Percentiles rank a stretch among this genome's conserved stretches.
Evolutionary conservation across 2,113 vertebrate species (phyloP).

Genomic region (Anoura caudifer): DNA sequence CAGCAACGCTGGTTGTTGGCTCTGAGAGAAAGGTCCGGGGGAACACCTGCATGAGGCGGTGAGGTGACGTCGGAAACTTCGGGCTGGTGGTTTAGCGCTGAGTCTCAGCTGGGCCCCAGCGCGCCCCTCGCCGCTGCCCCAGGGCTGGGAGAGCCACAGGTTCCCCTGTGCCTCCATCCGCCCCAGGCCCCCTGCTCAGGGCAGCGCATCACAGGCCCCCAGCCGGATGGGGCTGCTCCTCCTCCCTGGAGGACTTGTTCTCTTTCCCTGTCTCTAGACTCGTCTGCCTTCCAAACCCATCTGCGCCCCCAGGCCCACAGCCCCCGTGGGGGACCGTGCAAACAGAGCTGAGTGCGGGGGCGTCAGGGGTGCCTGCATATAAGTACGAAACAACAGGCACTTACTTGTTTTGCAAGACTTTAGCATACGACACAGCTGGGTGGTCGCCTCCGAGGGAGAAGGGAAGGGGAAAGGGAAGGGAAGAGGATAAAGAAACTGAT

Average conservation of each 20-base stretch:
- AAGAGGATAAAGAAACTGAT: neutral
- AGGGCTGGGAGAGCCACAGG: neutral
- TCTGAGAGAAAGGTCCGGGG: neutral
- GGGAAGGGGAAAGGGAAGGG: neutral
- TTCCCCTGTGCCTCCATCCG: too few species aligned
- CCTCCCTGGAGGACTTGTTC: neutral
- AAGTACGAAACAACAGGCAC: neutral
- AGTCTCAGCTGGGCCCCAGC: neutral
- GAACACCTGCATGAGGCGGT: neutral
- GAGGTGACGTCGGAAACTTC: neutral
- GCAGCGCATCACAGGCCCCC: neutral
- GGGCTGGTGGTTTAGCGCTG: neutral
- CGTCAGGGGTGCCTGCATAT: neutral
- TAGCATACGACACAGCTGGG: neutral
- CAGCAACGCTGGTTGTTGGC: neutral
- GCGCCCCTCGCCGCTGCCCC: neutral
- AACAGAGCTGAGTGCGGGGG: neutral
- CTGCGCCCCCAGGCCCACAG: neutral
- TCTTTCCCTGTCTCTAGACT: neutral
- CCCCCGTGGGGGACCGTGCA: neutral
- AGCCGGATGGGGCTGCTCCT: neutral
- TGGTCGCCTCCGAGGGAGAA: neutral
- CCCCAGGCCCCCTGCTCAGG: too few species aligned
- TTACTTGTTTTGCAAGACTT: neutral
- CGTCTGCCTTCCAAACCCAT: neutral